Conservation (phyloP, 2,113 vertebrate species). For the Edolisoma coerulescens region DNA sequence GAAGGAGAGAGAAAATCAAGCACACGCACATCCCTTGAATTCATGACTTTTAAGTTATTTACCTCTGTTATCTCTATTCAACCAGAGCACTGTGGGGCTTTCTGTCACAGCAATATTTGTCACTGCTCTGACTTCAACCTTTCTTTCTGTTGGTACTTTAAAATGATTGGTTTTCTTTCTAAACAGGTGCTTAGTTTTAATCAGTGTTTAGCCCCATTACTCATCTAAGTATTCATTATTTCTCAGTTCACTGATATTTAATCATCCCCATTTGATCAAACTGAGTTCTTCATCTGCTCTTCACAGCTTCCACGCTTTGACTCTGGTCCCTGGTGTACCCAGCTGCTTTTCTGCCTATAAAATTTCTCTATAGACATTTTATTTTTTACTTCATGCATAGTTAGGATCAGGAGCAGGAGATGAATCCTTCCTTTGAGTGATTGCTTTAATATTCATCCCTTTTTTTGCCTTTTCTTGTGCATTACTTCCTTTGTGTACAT, state of each 20-base stretch:
- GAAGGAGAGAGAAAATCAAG: neutral
- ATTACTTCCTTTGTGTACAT: neutral
- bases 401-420: neutral
- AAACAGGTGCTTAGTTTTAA: neutral
- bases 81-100: neutral
- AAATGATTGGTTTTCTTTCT: neutral
- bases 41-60: neutral
- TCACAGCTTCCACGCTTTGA: conserved; percentile 22
- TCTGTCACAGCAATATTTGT: neutral
- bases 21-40: neutral
- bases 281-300: neutral
- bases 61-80: neutral
- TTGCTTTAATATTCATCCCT: conserved; percentile 43
- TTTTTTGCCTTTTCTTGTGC: neutral
- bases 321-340: neutral
- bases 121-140: neutral
- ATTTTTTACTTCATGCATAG: neutral
- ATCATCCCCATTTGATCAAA: conserved; percentile 1
- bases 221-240: conserved; percentile 20
- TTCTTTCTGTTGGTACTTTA: neutral
- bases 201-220: conserved; percentile 12
- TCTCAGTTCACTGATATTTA: conserved; percentile 9
- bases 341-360: conserved; percentile 6
- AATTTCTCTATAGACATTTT: conserved; percentile 2
- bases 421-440: conserved; percentile 25